phyloP scores from a whole-genome alignment of 2,797 vertebrate species.

The Phataginus tricuspis region DNA sequence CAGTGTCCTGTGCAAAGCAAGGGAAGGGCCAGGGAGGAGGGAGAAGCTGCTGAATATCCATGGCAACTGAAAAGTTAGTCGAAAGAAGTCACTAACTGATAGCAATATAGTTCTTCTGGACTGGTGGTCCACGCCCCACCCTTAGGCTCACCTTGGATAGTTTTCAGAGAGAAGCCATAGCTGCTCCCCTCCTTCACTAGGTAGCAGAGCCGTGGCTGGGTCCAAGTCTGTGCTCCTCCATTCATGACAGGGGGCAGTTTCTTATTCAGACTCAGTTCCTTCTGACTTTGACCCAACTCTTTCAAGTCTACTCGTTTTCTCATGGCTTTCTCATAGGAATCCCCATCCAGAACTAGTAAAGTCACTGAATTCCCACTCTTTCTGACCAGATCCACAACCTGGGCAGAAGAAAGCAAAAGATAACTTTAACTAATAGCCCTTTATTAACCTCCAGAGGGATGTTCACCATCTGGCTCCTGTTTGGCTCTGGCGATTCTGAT shows the following conservation, averaged over 20 bases:
- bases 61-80: neutral
- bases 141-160: constrained; percentile 87
- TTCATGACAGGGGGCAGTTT: constrained; percentile 78
- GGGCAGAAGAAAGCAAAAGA: neutral
- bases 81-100: neutral
- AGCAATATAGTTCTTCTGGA: neutral
- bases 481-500: neutral
- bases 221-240: constrained; percentile 61
- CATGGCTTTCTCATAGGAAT: constrained; percentile 90
- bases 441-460: neutral
- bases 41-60: neutral
- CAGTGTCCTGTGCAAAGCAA: neutral
- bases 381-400: constrained; percentile 94
- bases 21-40: neutral
- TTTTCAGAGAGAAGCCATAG: constrained; percentile 94
- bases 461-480: neutral
- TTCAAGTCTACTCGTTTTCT: constrained; percentile 86
- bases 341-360: constrained; percentile 91
- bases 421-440: neutral
- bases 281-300: constrained; percentile 75
- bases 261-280: constrained; percentile 41
- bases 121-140: too few species aligned
- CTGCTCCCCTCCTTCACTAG: constrained; percentile 88
- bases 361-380: constrained; percentile 88
- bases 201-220: constrained; percentile 92